A percentile compares a stretch with the other conserved stretches of the same genome.
Evolutionary conservation across 2,797 vertebrate genomes (phyloP).

Genomic region (Rhabdomys pumilio): DNA sequence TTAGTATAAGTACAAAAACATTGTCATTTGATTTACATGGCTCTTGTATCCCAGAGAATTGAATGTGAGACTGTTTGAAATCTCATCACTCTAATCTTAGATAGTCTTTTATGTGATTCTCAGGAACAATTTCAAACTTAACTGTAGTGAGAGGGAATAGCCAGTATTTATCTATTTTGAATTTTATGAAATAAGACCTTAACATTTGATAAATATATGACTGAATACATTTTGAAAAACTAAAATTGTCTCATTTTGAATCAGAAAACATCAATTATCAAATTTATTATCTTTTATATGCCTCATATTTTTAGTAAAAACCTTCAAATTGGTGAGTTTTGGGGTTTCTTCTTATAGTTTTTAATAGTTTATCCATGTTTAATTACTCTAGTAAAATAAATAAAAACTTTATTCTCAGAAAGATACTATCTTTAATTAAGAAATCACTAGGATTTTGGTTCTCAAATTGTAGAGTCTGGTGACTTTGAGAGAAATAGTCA

Average conservation of each 20-base stretch:
- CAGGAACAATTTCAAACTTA: neutral
- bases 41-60: neutral
- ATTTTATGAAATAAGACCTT: neutral
- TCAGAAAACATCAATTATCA: neutral
- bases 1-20: neutral
- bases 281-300: neutral
- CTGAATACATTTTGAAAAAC: neutral
- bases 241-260: neutral
- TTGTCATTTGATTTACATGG: slow-evolving; percentile 16
- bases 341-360: neutral
- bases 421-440: neutral
- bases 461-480: neutral
- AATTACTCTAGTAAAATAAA: neutral
- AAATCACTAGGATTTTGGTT: neutral
- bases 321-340: neutral
- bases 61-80: neutral
- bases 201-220: neutral
- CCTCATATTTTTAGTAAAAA: neutral
- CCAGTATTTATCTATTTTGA: neutral
- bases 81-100: neutral
- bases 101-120: neutral
- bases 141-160: neutral
- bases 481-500: neutral
- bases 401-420: neutral
- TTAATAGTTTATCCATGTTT: slow-evolving; percentile 13